Percentiles rank a stretch among this genome's conserved stretches.
Evolutionary conservation across 2,797 vertebrate species (phyloP).

Genomic region (Phalloptychus januarius): DNA sequence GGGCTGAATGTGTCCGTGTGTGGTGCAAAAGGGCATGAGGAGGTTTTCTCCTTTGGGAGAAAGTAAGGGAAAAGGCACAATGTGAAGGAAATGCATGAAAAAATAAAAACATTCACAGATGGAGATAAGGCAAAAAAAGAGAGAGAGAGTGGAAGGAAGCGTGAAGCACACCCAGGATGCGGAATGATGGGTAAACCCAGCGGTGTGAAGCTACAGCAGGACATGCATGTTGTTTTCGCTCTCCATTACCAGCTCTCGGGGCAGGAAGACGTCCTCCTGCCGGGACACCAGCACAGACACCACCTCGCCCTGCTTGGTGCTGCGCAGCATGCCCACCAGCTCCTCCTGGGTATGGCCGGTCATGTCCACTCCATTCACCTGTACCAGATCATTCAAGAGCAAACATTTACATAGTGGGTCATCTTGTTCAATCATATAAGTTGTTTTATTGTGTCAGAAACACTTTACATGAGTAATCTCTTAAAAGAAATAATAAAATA

Average conservation of each 20-base stretch:
- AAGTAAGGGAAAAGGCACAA: constrained; percentile 25
- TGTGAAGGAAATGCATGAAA: constrained; percentile 52
- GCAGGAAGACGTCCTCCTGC: constrained; percentile 89
- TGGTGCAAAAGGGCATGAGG: constrained; percentile 20
- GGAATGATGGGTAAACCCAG: not conserved
- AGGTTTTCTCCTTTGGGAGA: constrained; percentile 10
- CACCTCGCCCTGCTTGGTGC: constrained; percentile 91
- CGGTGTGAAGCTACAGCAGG: not conserved
- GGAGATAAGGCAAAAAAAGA: not conserved
- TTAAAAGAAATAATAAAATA: not conserved
- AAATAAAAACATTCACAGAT: not conserved
- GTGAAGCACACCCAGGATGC: not conserved
- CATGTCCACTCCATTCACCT: constrained; percentile 94
- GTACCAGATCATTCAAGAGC: constrained; percentile 2
- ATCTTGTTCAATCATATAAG: not conserved
- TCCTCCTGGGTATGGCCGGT: constrained; percentile 90
- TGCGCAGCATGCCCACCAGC: constrained; percentile 91
- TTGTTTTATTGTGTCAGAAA: too few species aligned
- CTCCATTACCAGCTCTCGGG: constrained; percentile 89
- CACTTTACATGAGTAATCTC: not conserved
- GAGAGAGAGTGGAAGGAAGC: not conserved
- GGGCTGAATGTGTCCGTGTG: constrained; percentile 10
- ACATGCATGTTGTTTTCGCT: not conserved
- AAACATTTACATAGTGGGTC: not conserved
- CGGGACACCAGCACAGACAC: constrained; percentile 86